phyloP scores from a whole-genome alignment of 2,113 vertebrate species.

The Alces alces region DNA sequence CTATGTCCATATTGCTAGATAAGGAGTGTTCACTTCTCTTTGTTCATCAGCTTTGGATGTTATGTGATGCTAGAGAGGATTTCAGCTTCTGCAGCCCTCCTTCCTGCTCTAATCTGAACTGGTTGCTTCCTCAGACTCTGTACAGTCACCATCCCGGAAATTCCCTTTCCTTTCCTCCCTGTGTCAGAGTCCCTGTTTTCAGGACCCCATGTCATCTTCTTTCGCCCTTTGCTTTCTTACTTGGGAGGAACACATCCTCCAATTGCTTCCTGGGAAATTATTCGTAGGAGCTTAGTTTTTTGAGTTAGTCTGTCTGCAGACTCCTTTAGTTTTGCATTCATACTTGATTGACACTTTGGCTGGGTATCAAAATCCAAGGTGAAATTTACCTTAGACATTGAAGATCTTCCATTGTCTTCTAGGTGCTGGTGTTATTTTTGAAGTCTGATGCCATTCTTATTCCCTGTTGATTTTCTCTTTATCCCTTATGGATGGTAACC shows the following conservation, averaged over 20 bases:
- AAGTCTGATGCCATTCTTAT: neutral
- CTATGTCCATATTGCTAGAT: neutral
- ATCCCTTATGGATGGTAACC: neutral
- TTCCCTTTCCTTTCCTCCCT: neutral
- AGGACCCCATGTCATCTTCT: neutral
- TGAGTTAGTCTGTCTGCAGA: neutral
- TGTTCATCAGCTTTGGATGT: neutral
- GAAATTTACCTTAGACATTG: neutral
- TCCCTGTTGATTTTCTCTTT: neutral
- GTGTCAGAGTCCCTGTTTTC: neutral
- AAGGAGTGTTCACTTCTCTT: neutral
- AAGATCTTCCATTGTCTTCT: neutral
- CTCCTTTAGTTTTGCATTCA: neutral
- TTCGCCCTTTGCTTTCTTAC: neutral
- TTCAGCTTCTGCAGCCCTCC: neutral
- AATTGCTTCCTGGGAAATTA: neutral
- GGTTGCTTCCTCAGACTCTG: neutral
- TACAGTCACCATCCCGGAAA: neutral
- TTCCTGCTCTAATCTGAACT: neutral
- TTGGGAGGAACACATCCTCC: neutral
- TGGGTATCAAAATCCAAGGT: neutral
- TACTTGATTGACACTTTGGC: neutral
- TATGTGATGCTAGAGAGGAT: neutral
- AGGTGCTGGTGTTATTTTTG: neutral
- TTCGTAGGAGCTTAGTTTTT: neutral